Evolutionary conservation across 2,797 vertebrate species (phyloP), one percentile per base, ranked within the genome.

Genomic region (Acanthopagrus latus): DNA sequence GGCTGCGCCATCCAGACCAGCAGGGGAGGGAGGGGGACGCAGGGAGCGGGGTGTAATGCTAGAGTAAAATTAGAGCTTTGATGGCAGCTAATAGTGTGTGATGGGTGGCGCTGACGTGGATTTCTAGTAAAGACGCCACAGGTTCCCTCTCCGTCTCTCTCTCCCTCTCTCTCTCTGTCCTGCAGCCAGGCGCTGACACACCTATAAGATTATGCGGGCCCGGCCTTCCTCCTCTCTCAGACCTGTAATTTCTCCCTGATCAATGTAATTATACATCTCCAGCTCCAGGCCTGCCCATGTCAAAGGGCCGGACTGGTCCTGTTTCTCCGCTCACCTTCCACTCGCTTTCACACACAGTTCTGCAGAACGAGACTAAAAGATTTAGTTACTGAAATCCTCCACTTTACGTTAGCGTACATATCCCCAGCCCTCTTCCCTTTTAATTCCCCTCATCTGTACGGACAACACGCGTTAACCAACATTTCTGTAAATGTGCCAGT

Each of bases 31-130:
- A 91, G 93, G 93, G 92, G 93, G 81, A 17, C 52, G 86, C 78
- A 54, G 87, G 92, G 89, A 92, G 92, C 0, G 90, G 84, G 84
- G 90, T 92, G 95, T 96, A 96, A 96, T 94, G 95, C 92, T 96
- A 96, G 96, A 96, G 85, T 95, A 96, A 97, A 97, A 97, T 96
- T 94, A 95, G 94, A 90, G 91, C 95, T 95, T 95, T 96, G 96
- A 96, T 95, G 94, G 92, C 93, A 89, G 94, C 92, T 96, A 96
- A 96, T 96, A 95, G 93, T 94, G 93, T 91, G 92, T 95, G 94
- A 96, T 95, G 95, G 94, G 95, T 93, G 93, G 91, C 78, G 87
- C 90, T 95, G 93, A 96, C 85, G 93, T 93, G 95, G 93, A 92
- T 91, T 96, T 94, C 94, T 92, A 94, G 90, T 93, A 94, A 95